These are phyloP conservation scores for Delia radicum DNA, from an alignment of 1,140 invertebrate species.

Conservation along the genomic window DNA sequence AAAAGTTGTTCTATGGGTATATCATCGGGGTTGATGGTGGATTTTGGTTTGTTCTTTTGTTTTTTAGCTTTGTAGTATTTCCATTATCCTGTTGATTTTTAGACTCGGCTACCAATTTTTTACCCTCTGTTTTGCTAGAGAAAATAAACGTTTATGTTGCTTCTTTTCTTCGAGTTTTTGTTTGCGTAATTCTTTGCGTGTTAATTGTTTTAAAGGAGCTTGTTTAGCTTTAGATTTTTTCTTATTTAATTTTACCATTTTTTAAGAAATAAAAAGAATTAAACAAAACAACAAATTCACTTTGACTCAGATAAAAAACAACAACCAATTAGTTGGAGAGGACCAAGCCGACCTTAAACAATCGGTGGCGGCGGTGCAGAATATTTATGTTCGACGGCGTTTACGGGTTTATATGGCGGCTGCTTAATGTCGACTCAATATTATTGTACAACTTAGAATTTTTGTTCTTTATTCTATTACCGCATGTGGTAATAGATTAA, in stretches of 20 bases:
- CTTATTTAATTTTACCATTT: conserved; percentile 44
- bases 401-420: too few relatives aligned
- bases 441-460: too few relatives aligned
- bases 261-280: too few relatives aligned
- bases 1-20: conserved; percentile 38
- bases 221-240: conserved; percentile 16
- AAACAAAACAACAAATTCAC: too few relatives aligned
- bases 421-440: too few relatives aligned
- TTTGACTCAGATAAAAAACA: too few relatives aligned
- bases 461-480: too few relatives aligned
- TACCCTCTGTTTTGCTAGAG: conserved; percentile 43
- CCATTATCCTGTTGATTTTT: conserved; percentile 30
- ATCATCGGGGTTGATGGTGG: conserved; percentile 35
- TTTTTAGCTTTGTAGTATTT: conserved; percentile 26
- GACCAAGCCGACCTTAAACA: too few relatives aligned
- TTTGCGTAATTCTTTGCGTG: conserved; percentile 65
- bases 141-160: conserved; percentile 54
- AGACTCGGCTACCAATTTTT: conserved; percentile 38
- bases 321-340: too few relatives aligned
- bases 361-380: too few relatives aligned
- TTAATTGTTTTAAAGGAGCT: conserved; percentile 35
- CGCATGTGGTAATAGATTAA: too few relatives aligned
- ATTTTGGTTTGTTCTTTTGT: conserved; percentile 28
- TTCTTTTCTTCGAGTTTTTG: conserved; percentile 62
- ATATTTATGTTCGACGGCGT: too few relatives aligned